A percentile compares a stretch with the other conserved stretches of the same genome.
phyloP scores from a whole-genome alignment of 2,888 invertebrate genomes.

The Lasioglossum marginatum region DNA sequence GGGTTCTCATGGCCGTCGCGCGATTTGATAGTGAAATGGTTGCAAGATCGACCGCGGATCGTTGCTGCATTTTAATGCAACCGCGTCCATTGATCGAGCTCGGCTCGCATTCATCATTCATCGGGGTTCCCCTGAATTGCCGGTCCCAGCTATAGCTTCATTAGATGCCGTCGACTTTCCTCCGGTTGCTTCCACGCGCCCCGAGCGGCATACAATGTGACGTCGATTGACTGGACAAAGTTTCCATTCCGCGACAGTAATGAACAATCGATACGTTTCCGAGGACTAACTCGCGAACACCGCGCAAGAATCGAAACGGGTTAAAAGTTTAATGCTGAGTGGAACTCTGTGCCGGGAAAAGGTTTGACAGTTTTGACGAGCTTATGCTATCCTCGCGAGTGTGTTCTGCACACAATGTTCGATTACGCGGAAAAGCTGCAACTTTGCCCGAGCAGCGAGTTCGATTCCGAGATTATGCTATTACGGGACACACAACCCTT shows the following conservation, averaged over 20 bases:
- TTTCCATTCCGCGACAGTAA: conserved; percentile 60
- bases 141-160: conserved; percentile 42
- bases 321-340: conserved; percentile 59
- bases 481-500: neutral
- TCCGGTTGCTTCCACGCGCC: conserved; percentile 21
- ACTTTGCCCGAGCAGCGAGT: neutral
- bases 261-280: conserved; percentile 63
- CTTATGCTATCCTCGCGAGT: conserved; percentile 13
- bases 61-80: neutral
- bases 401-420: conserved; percentile 19
- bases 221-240: conserved; percentile 61
- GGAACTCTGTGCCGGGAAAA: conserved; percentile 25
- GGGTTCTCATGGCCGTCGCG: conserved; percentile 21
- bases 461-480: neutral
- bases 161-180: conserved; percentile 58
- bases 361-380: conserved; percentile 68
- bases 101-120: conserved; percentile 48
- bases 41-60: neutral
- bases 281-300: conserved; percentile 49
- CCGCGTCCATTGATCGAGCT: conserved; percentile 30
- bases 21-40: conserved; percentile 27
- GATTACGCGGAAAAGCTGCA: conserved; percentile 25
- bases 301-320: conserved; percentile 55
- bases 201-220: conserved; percentile 21
- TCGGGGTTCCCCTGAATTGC: conserved; percentile 47